Conservation (phyloP, 2,888 invertebrate species). For the Cheilosia urbana region DNA sequence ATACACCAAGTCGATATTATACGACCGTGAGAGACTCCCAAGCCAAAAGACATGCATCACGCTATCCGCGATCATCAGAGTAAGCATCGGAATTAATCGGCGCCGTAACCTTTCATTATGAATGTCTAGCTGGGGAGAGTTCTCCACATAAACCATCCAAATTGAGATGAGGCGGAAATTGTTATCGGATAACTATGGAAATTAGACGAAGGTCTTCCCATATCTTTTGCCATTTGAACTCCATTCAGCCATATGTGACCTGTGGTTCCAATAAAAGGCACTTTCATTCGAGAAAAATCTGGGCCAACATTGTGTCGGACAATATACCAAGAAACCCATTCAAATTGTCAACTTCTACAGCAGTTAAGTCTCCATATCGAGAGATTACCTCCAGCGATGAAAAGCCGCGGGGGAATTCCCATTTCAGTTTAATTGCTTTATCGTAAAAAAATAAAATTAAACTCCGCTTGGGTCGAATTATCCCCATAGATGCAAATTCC, state of each 20-base stretch:
- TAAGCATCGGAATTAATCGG: background rate
- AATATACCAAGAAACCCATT: background rate
- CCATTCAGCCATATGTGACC: background rate
- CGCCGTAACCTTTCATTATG: background rate
- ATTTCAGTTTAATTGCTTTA: slow-evolving; percentile 39
- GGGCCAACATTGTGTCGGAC: background rate
- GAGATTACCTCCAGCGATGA: too few relatives aligned
- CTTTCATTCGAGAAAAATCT: background rate
- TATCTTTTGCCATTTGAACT: background rate
- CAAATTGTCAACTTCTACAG: too few relatives aligned
- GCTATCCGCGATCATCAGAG: background rate
- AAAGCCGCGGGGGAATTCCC: background rate
- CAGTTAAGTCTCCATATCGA: too few relatives aligned
- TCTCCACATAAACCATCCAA: slow-evolving; percentile 9
- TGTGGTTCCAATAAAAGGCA: background rate
- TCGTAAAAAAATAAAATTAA: slow-evolving; percentile 35
- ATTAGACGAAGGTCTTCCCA: slow-evolving; percentile 8
- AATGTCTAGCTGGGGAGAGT: slow-evolving; percentile 1
- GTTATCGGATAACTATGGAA: slow-evolving; percentile 47
- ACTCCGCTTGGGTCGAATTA: background rate
- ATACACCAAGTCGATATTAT: background rate
- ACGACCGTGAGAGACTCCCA: background rate
- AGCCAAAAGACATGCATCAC: background rate
- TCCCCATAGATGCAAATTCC: background rate
- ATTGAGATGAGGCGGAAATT: slow-evolving; percentile 10